Evolutionary conservation across 2,113 vertebrate species (phyloP), one percentile per base, ranked within the genome.

Genomic region (Muntiacus reevesi): DNA sequence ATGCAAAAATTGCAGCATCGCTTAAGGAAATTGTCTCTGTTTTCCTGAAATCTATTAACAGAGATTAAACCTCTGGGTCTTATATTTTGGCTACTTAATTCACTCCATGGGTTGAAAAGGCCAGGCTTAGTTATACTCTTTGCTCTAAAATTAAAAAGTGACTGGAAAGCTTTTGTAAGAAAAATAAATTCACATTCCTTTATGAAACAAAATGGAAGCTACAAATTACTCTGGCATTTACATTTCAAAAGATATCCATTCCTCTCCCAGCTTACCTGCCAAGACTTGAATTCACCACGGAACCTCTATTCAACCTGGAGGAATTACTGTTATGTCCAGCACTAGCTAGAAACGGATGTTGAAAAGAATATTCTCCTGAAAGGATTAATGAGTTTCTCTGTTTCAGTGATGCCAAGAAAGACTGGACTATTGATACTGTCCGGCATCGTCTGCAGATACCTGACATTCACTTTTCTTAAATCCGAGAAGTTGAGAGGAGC

Each of bases 1-100:
- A 3, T 59, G 82, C 54, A 97, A 97, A 98, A 98, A 96, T 16
- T 90, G 85, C n/a, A 88, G 86, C 12, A 45, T 59, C 83, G 15
- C 76, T 94, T 95, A 97, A 97, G 96, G 92, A 98, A 95, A 95
- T 43, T 90, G 62, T 96, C 93, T 98, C 96, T 98, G 95, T 96
- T 98, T 98, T 97, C 94, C 91, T 93, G 96, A 98, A 98, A 98
- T 97, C 97, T 98, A 98, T 98, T 98, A 98, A 97, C 50, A 86
- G 74, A 4, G 50, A 98, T 97, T 95, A 98, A 92, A 97, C 97
- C 97, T 98, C 94, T 4, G 87, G 94, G 98, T 97, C 96, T 97
- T 95, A 19, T 94, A 97, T 82, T 55, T 97, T 95, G 23, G 81
- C 30, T 98, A 83, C 97, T 98, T 98, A 98, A 98, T 97, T 97